Evolutionary conservation across 2,113 vertebrate species (phyloP).

Genomic region (Plecotus auritus): DNA sequence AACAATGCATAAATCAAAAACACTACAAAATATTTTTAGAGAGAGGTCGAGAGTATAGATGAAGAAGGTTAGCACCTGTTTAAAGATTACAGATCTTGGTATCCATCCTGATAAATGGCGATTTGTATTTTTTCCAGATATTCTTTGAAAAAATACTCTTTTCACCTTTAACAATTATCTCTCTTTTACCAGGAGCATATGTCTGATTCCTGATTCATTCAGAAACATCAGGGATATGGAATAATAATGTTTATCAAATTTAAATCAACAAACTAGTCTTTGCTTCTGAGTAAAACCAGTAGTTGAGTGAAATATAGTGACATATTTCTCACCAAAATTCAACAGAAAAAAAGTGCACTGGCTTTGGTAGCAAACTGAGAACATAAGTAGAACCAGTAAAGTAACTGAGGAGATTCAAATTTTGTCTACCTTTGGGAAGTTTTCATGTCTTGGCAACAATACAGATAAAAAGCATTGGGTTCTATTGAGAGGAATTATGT

Average conservation of each 20-base stretch:
- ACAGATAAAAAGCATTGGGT: background rate
- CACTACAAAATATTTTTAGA: background rate
- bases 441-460: background rate
- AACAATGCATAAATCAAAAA: background rate
- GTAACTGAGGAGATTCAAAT: background rate
- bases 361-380: background rate
- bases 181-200: background rate
- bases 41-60: background rate
- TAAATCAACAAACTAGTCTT: background rate
- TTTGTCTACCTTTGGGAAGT: background rate
- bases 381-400: background rate
- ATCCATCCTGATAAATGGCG: background rate
- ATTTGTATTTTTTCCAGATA: background rate
- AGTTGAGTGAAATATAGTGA: background rate
- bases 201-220: background rate
- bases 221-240: background rate
- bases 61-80: background rate
- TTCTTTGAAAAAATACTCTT: background rate
- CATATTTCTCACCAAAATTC: background rate
- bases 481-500: background rate
- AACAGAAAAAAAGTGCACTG: background rate
- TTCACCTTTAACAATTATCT: background rate
- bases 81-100: background rate
- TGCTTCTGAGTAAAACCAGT: background rate
- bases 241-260: constrained; percentile 1